phyloP scores from a whole-genome alignment of 2,113 vertebrate genomes.

The Lamprologus callipterus region DNA sequence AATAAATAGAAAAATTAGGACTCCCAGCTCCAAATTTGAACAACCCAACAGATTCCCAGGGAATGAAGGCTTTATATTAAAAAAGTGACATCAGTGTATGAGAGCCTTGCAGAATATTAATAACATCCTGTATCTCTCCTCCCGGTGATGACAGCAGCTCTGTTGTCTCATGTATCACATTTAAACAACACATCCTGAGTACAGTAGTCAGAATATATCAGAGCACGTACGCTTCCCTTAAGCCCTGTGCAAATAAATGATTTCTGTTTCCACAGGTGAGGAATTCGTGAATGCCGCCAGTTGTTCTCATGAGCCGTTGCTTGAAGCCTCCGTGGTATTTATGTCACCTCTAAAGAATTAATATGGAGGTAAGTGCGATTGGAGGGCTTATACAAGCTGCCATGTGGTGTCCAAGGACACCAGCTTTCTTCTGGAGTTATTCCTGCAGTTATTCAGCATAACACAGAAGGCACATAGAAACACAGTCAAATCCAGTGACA shows the following conservation, averaged over 20 bases:
- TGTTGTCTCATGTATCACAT: not conserved
- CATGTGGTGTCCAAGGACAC: not conserved
- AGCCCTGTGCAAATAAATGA: not conserved
- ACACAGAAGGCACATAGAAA: not conserved
- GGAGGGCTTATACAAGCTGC: not conserved
- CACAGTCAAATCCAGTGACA: not conserved
- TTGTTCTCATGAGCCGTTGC: not conserved
- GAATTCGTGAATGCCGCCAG: not conserved
- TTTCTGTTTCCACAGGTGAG: not conserved
- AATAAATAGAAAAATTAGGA: not conserved
- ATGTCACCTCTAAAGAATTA: not conserved
- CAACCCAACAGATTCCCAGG: not conserved
- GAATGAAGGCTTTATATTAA: not conserved
- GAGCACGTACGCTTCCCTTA: not conserved
- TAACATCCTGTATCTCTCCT: not conserved
- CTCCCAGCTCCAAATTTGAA: not conserved
- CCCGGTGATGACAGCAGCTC: not conserved
- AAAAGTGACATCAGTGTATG: not conserved
- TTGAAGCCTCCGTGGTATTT: not conserved
- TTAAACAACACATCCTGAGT: not conserved
- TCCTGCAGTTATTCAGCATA: not conserved
- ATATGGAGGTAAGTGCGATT: not conserved
- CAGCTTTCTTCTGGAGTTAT: not conserved
- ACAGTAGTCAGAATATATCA: not conserved
- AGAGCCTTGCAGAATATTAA: not conserved